phyloP scores from a whole-genome alignment of 2,797 vertebrate species.

The Lacerta viridis region DNA sequence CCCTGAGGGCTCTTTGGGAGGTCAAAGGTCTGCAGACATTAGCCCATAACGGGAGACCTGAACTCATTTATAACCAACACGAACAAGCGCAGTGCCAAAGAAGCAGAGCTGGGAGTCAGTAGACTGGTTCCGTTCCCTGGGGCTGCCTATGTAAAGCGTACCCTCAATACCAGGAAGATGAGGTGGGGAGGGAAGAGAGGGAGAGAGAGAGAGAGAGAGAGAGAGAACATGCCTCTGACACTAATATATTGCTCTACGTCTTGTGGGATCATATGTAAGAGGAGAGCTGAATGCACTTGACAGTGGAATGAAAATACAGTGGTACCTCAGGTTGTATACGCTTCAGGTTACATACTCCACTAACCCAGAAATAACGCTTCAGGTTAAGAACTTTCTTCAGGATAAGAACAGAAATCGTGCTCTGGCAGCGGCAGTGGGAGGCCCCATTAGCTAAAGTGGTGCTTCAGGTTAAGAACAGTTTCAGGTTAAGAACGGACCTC shows the following conservation, averaged over 20 bases:
- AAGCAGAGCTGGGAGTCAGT: conserved; percentile 53
- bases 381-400: no score
- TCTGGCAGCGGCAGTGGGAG: no score
- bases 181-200: conserved; percentile 29
- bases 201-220: conserved; percentile 18
- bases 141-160: conserved; percentile 45
- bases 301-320: conserved; percentile 22
- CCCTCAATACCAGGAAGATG: conserved; percentile 35
- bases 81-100: conserved; percentile 45
- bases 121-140: conserved; percentile 50
- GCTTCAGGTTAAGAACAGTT: no score
- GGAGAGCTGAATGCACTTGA: background rate
- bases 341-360: no score
- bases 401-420: no score
- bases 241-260: conserved; percentile 59
- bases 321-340: no score
- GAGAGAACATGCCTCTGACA: conserved; percentile 25
- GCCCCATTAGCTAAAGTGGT: no score
- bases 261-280: conserved; percentile 52
- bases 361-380: no score
- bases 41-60: conserved; percentile 82
- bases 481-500: no score
- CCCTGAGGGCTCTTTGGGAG: conserved; percentile 84
- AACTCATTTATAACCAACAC: conserved; percentile 75
- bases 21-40: conserved; percentile 81